These are phyloP conservation scores for Muscidifurax raptorellus DNA, from an alignment of 1,140 invertebrate species.

Conservation along the genomic window DNA sequence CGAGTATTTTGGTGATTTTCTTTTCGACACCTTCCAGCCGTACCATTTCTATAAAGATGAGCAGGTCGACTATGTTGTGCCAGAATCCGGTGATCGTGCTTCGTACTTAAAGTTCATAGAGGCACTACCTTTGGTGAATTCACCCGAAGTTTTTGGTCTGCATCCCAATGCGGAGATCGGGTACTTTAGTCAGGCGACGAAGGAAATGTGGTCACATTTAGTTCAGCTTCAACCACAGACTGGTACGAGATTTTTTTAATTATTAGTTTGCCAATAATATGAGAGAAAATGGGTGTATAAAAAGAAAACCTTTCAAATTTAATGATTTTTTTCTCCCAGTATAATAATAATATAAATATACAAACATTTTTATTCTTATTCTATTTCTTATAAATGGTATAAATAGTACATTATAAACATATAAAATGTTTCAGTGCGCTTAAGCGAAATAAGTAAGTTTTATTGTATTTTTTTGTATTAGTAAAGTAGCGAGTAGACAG, in stretches of 20 bases:
- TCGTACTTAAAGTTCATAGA: constrained; percentile 85
- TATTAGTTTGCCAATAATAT: no score
- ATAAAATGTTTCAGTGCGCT: constrained; percentile 16
- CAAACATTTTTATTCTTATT: not conserved
- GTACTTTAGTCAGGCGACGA: constrained; percentile 90
- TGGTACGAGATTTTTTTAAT: constrained; percentile 75
- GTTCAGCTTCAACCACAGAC: constrained; percentile 92
- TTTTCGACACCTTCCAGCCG: constrained; percentile 91
- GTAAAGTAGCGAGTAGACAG: constrained; percentile 14
- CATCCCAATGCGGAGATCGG: constrained; percentile 95
- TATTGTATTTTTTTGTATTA: not conserved
- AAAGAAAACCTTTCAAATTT: no score
- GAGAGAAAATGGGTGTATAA: no score
- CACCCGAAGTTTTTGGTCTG: constrained; percentile 92
- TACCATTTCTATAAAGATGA: constrained; percentile 91
- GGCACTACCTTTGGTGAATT: constrained; percentile 83
- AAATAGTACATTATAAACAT: not conserved
- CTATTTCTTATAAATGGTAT: not conserved
- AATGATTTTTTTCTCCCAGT: no score
- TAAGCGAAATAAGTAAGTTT: constrained; percentile 38
- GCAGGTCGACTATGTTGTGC: constrained; percentile 86
- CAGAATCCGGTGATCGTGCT: constrained; percentile 81
- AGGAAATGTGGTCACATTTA: constrained; percentile 88
- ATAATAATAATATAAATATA: no score
- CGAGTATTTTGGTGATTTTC: constrained; percentile 95